phyloP scores from a whole-genome alignment of 2,113 vertebrate genomes.

The Corvus cornix region DNA sequence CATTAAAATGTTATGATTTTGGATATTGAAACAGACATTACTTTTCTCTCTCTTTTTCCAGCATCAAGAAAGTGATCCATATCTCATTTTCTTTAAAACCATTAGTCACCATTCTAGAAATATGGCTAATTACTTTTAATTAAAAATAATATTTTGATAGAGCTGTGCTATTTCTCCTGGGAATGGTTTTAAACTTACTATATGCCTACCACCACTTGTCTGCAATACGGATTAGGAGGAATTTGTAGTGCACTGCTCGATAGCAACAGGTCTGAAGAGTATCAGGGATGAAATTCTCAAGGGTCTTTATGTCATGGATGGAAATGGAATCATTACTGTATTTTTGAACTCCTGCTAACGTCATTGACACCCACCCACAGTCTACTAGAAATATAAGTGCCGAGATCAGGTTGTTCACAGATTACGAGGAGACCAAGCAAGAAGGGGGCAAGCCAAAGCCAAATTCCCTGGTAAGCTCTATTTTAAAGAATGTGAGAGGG shows the following conservation, averaged over 20 bases:
- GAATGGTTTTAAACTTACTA: background rate
- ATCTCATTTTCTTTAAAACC: background rate
- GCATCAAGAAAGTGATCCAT: background rate
- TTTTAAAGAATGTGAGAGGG: background rate
- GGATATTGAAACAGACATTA: background rate
- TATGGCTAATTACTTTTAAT: background rate
- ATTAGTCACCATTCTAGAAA: background rate
- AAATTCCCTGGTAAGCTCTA: slow-evolving; percentile 65
- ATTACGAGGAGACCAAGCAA: slow-evolving; percentile 8
- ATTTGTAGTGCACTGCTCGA: background rate
- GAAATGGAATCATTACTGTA: slow-evolving; percentile 70
- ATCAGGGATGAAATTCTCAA: slow-evolving; percentile 44
- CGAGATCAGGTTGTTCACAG: slow-evolving; percentile 10
- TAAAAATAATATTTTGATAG: slow-evolving; percentile 6
- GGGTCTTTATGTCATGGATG: slow-evolving; percentile 53
- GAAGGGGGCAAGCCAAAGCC: slow-evolving; percentile 35
- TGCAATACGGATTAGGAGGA: background rate
- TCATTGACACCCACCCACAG: slow-evolving; percentile 68
- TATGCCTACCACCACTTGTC: background rate
- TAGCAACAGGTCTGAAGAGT: slow-evolving; percentile 35
- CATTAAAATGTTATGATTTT: background rate
- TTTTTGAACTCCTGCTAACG: slow-evolving; percentile 67
- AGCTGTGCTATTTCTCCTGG: background rate
- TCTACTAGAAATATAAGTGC: slow-evolving; percentile 60
- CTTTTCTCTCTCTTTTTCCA: background rate